Percentiles rank a stretch among this genome's conserved stretches.
Conservation (phyloP, 2,113 vertebrate genomes). For the Gallinago paraguaiae region DNA sequence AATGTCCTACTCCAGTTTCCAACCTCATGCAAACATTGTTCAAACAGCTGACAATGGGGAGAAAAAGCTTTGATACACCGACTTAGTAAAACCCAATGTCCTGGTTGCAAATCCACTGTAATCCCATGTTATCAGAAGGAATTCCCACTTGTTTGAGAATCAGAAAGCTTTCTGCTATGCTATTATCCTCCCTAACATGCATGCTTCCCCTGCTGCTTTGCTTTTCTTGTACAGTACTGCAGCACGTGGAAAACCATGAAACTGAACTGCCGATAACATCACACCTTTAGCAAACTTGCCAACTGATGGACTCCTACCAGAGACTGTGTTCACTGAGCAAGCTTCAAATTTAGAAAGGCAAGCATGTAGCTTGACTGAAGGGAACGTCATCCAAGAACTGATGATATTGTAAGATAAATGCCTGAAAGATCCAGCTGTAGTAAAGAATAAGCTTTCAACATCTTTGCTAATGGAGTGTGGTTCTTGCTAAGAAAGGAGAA, state of each 20-base stretch:
- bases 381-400: constrained; percentile 24
- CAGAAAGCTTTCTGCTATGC: not conserved
- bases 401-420: constrained; percentile 10
- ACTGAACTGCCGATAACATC: not conserved
- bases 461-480: not conserved
- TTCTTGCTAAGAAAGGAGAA: not conserved
- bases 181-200: not conserved
- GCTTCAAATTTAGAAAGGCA: constrained; percentile 11
- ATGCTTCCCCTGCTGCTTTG: not conserved
- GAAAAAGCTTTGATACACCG: constrained; percentile 2
- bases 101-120: constrained; percentile 26
- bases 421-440: not conserved
- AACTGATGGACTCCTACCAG: not conserved
- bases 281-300: constrained; percentile 2
- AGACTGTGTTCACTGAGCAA: not conserved
- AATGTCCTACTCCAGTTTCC: not conserved
- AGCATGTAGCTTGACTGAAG: not conserved
- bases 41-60: not conserved
- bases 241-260: not conserved
- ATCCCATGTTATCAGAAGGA: constrained; percentile 6
- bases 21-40: not conserved
- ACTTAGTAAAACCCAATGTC: not conserved
- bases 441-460: constrained; percentile 5
- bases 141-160: not conserved
- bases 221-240: not conserved